Conservation (phyloP, 2,113 vertebrate species). For the Sardina pilchardus region DNA sequence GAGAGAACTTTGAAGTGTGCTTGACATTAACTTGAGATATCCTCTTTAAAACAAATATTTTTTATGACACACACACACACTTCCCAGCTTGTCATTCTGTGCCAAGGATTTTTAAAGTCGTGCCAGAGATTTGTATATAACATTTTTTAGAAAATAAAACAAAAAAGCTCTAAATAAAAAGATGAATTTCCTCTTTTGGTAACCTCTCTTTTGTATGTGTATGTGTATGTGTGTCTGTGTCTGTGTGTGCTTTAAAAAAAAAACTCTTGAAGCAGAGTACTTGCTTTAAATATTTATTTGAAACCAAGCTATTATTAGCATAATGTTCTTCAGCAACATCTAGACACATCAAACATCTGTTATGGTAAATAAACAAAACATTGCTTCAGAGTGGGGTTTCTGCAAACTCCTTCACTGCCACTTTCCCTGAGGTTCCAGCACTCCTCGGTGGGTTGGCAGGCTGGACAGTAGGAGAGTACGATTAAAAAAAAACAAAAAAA, state of each 20-base stretch:
- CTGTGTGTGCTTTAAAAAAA: background rate
- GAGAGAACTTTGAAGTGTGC: background rate
- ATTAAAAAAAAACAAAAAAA: background rate
- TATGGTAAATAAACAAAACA: slow-evolving; percentile 20
- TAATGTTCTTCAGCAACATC: slow-evolving; percentile 33
- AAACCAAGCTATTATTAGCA: slow-evolving; percentile 14
- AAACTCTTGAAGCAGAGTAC: background rate
- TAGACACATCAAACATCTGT: slow-evolving; percentile 2
- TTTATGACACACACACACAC: background rate
- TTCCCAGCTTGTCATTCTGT: background rate
- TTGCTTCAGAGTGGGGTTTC: background rate
- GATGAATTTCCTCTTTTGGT: background rate
- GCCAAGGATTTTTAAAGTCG: slow-evolving; percentile 2
- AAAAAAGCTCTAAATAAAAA: slow-evolving; percentile 18
- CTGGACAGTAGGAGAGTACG: background rate
- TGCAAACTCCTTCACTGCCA: slow-evolving; percentile 4
- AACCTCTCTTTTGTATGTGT: background rate
- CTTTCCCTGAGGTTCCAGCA: slow-evolving; percentile 48
- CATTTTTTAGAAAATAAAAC: slow-evolving; percentile 26
- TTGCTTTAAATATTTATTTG: slow-evolving; percentile 36
- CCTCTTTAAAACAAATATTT: background rate
- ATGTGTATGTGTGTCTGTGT: background rate
- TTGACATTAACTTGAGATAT: background rate
- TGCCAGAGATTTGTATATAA: slow-evolving; percentile 40
- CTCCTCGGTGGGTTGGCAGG: background rate